Evolutionary conservation across 2,797 vertebrate genomes (phyloP).

Genomic region (Poecile montanus): DNA sequence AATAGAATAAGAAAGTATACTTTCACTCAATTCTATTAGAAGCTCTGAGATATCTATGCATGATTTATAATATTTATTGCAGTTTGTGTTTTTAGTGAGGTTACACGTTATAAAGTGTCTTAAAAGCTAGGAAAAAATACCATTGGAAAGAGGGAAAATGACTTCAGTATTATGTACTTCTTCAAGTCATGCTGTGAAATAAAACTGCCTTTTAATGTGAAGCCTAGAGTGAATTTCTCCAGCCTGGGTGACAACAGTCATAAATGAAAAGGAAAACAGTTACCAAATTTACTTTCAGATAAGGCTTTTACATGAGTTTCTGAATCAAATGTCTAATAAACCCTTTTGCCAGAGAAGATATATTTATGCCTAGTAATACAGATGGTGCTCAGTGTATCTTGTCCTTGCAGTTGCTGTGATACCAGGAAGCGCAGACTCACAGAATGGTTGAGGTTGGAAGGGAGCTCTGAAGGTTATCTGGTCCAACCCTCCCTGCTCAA

Average conservation of each 20-base stretch:
- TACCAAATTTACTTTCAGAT: slow-evolving; percentile 16
- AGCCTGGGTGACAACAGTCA: neutral
- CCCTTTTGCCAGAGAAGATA: neutral
- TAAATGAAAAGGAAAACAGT: slow-evolving; percentile 19
- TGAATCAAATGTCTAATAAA: slow-evolving; percentile 14
- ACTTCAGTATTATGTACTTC: slow-evolving; percentile 4
- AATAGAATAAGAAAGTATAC: neutral
- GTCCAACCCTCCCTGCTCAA: neutral
- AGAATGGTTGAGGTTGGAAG: neutral
- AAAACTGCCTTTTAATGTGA: slow-evolving; percentile 18
- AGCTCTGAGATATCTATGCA: neutral
- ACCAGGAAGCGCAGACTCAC: neutral
- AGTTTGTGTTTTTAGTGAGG: slow-evolving; percentile 18
- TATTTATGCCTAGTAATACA: neutral
- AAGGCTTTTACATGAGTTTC: neutral
- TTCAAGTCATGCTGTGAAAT: slow-evolving; percentile 18
- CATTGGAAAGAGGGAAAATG: neutral
- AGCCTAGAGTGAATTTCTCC: neutral
- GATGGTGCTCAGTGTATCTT: neutral
- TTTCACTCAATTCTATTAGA: slow-evolving; percentile 30
- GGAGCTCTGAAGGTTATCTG: neutral
- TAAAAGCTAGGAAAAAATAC: slow-evolving; percentile 11
- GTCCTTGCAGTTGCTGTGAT: neutral
- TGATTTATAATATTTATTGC: slow-evolving; percentile 28
- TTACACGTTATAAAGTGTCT: neutral